Percentiles rank a stretch among this genome's conserved stretches.
Conservation (phyloP, 2,888 invertebrate genomes). For the Stenodema calcarata region DNA sequence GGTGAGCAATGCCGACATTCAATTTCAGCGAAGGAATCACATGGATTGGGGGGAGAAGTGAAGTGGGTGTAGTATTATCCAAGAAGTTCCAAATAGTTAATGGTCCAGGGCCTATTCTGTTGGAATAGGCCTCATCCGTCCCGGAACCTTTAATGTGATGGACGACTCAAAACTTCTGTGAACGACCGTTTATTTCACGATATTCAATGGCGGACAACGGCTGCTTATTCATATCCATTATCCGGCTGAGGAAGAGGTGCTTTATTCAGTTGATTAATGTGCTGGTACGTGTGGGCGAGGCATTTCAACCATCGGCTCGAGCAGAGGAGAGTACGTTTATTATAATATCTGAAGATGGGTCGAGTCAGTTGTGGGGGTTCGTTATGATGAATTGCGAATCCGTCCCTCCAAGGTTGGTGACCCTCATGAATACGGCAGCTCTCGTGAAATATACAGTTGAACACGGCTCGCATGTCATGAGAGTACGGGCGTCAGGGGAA, state of each 20-base stretch:
- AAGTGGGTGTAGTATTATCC: no score
- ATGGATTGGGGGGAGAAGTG: no score
- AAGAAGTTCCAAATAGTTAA: no score
- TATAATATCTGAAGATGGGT: neutral
- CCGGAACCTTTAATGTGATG: neutral
- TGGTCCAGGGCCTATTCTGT: no score
- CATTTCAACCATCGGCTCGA: neutral
- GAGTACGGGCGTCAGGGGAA: neutral
- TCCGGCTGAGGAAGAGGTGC: neutral
- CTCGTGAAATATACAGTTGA: neutral
- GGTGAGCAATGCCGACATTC: no score
- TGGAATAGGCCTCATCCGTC: no score
- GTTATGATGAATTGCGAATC: neutral
- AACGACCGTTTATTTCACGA: neutral
- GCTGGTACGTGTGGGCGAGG: neutral
- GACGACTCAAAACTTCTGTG: neutral
- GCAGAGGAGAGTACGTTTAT: neutral
- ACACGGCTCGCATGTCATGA: neutral
- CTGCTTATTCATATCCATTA: neutral
- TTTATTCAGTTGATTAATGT: neutral
- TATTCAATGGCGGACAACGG: neutral
- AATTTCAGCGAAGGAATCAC: no score
- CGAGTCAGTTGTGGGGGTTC: neutral
- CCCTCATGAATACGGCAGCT: neutral
- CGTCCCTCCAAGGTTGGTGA: neutral